Evolutionary conservation across 1,140 invertebrate genomes (phyloP), one percentile per base, ranked within the genome.

Genomic region (Halyomorpha halys): DNA sequence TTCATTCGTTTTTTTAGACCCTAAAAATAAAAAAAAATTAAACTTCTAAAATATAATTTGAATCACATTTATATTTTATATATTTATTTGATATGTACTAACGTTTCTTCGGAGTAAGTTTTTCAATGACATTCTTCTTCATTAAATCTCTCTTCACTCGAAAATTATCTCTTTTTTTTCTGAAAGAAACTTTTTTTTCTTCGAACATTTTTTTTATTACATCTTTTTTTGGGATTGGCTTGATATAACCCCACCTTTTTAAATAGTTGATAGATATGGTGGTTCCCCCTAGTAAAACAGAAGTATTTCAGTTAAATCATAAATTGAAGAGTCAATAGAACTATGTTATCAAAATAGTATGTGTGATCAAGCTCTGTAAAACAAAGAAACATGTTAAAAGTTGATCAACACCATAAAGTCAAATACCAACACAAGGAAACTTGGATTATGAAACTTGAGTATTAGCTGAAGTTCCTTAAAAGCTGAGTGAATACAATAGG

Each of bases 221-320:
- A 67, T 82, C 79, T 60, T 74, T 77, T 49, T 80, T 79, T 11
- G 83, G 81, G 4, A 85, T 79, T 63, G 83, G 83, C 73, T 83
- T 83, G 62, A 90, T 85, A 71, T 82, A 84, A 16, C 86, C 86
- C 68, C 79, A 77, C 62, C 78, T 78, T 69, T 78, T 79, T 64
- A 89, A 73, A 69, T 82, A 85, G 63, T 82, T 85, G 61, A 90
- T 87, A 14, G 83, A 80, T 69, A 83, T 73, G 23, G 85, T 87
- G 21, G 86, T 87, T 27, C 84, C 86, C 71, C 82, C 83, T 79
- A 45, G 49, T 75, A 74, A 4, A 21, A 27, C 44, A 53, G 62
- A 67, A 67, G 8, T 23, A 54, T 51, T 39, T 39, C 1, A 39
- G 11, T 8, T 39, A 11, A 39, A 5, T 21, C 18, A 23, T 18